Evolutionary conservation across 2,113 vertebrate genomes (phyloP).

Genomic region (Pristiophorus japonicus): DNA sequence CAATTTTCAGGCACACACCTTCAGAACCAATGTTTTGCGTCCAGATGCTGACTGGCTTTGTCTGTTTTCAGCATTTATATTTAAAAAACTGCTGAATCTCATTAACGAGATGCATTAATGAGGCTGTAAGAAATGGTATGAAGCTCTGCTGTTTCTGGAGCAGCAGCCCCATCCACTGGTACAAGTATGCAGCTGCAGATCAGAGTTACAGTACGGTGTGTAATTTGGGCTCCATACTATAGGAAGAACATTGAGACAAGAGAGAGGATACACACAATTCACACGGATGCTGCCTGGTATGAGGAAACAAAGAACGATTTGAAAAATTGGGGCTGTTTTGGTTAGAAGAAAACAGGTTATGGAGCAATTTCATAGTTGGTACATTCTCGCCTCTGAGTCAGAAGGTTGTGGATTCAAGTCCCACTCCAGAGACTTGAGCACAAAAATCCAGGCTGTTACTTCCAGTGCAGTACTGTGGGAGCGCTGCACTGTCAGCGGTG

Average conservation of each 20-base stretch:
- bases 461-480: no score
- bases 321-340: neutral
- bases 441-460: no score
- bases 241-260: neutral
- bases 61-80: neutral
- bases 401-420: no score
- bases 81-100: neutral
- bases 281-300: neutral
- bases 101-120: neutral
- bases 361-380: no score
- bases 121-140: neutral
- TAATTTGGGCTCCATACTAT: neutral
- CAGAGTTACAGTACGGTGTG: neutral
- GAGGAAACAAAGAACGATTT: neutral
- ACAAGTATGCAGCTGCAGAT: neutral
- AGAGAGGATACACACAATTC: neutral
- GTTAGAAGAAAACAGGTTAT: no score
- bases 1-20: neutral
- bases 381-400: no score
- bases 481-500: no score
- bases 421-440: no score
- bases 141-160: neutral
- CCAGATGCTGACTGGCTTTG: neutral
- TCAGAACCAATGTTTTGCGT: neutral
- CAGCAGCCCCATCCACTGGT: neutral